Conservation (phyloP, 2,888 invertebrate genomes). For the Deilephila elpenor region DNA sequence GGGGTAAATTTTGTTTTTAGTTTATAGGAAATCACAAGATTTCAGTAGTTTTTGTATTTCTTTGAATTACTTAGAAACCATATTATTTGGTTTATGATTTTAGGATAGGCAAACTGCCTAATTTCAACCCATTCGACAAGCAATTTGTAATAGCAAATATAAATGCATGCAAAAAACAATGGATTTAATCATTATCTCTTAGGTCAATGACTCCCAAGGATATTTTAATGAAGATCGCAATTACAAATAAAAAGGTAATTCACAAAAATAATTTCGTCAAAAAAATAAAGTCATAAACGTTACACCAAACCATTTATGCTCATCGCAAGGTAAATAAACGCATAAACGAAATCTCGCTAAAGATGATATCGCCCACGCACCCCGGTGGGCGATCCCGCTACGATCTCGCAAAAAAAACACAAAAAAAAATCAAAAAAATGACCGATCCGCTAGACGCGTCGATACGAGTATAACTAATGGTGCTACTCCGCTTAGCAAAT, state of each 20-base stretch:
- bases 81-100: too few relatives aligned
- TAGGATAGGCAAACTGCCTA: too few relatives aligned
- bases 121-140: too few relatives aligned
- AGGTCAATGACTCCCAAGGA: neutral
- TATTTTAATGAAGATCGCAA: constrained; percentile 12
- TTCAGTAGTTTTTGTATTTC: too few relatives aligned
- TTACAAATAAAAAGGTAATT: neutral
- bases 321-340: constrained; percentile 10
- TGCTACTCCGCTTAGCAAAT: constrained; percentile 74
- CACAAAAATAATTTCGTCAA: neutral
- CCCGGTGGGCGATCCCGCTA: constrained; percentile 64
- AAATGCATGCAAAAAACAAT: neutral
- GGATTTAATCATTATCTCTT: neutral
- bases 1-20: constrained; percentile 3
- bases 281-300: constrained; percentile 4
- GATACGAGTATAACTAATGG: constrained; percentile 81
- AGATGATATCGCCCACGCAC: constrained; percentile 50
- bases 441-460: constrained; percentile 72
- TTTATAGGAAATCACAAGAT: neutral
- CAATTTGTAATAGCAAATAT: too few relatives aligned
- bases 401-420: constrained; percentile 65
- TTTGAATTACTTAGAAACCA: too few relatives aligned
- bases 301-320: constrained; percentile 9
- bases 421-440: constrained; percentile 66
- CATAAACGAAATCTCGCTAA: constrained; percentile 30